Base-by-base conservation (phyloP, 2,888 invertebrate genomes). In the Tenthredo amoena region DNA sequence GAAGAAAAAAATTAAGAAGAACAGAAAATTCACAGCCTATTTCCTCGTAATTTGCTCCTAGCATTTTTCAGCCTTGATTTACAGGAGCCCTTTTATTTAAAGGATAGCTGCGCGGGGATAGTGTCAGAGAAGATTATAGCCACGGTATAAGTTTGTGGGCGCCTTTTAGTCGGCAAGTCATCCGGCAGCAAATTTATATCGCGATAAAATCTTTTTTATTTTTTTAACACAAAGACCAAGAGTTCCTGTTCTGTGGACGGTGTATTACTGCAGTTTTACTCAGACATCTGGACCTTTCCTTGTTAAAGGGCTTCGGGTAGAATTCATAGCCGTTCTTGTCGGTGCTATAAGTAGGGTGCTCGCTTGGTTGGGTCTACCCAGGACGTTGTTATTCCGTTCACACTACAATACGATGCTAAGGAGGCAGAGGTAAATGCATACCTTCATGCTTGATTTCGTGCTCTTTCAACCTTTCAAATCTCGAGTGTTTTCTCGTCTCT, bases 21-120 rank as follows among this genome's bases (percentile, higher is more conserved):
- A 74, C 37, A 74, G 72, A 74, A 74, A 74, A 43, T 43, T 74
- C 72, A 74, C 72, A 74, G 40, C 21, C 72, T 55, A 43, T 74
- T 43, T 18, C 18, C 47, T 18, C 18, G 47, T 77, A 77, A 50
- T 77, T 50, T 77, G 15, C 12, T 50, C n/a, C 76, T 31, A 31
- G 6, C 26, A 26, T 77, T 50, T 77, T 77, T 77, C 71, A 37
- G 34, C 12, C 26, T 71, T 37, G 71, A 71, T 37, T 40, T 72
- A 72, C 72, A 43, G 72, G 2, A 40, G 72, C 43, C 43, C n/a
- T 43, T 72, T 72, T 31, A 43, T 72, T 31, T 37, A 72, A 37
- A 34, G 71, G 34, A 71, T 71, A 55, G 55, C 55, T 55, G 7
- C 55, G n/a, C 34, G 18, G 71, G 5, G 3, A 31, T 18, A 37